Evolutionary conservation across 2,888 invertebrate species (phyloP), one percentile per base, ranked within the genome.

Genomic region (Syritta pipiens): DNA sequence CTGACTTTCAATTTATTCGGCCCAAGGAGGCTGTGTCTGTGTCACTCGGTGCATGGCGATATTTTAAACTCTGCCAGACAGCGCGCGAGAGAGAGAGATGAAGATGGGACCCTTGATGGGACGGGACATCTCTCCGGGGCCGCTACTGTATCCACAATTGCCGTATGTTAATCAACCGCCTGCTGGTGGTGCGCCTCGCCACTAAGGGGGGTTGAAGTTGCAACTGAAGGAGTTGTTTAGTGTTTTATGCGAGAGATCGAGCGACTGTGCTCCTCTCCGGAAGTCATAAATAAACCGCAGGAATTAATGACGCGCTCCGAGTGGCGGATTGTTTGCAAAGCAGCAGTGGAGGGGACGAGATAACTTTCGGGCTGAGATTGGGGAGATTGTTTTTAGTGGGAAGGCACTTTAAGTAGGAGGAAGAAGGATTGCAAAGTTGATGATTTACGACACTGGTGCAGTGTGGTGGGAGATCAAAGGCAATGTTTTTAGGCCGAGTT

Each of bases 281-380:
- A 72, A 79, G 72, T 74, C 79, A 74, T 79, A 79, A 79, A 79
- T 79, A 74, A 79, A 67, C 72, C 72, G 74, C 72, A 79, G 72
- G 57, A 74, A 67, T 79, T 79, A 74, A 79, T 79, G 72, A 79
- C 67, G 72, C 67, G 57, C 69, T 57, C 53, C 19, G 26, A 30
- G 35, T 32, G 49, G 57, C n/a, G 46, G 72, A 74, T 74, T 74
- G 49, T 49, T 51, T 42, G 65, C 14, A 48, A 9, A 26, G 14
- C 12, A 26, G 19, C n/a, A 17, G 17, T 7, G 28, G 28, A n/a
- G n/a, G n/a, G n/a, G n/a, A n/a, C n/a, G n/a, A 30, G 44, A 59
- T 26, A 59, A 46, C 22, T 44, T 59, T 42, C 10, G 2, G 22
- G 19, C 37, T 40, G 14, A 14, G 17, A 5, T 14, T n/a, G 40